Evolutionary conservation across 2,888 invertebrate species (phyloP).

Genomic region (Pycnomerus fuliginosus): DNA sequence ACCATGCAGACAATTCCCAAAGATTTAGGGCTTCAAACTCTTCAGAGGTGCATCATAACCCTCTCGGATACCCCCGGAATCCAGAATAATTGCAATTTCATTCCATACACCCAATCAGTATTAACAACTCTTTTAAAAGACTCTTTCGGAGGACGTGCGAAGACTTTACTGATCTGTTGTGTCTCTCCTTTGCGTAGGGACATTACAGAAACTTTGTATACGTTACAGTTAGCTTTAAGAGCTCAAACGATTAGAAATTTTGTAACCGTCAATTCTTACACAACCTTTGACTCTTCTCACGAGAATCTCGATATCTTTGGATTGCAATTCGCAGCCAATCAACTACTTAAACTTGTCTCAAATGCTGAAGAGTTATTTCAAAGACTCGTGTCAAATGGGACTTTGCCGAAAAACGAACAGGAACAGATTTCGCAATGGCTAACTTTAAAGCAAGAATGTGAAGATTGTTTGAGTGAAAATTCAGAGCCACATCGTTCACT

Average conservation of each 20-base stretch:
- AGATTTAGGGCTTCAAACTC: slow-evolving; percentile 65
- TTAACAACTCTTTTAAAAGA: slow-evolving; percentile 70
- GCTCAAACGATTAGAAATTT: slow-evolving; percentile 69
- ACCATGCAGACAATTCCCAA: slow-evolving; percentile 55
- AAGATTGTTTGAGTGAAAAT: slow-evolving; percentile 70
- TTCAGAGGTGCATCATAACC: slow-evolving; percentile 66
- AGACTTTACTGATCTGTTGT: slow-evolving; percentile 71
- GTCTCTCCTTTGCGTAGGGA: slow-evolving; percentile 70
- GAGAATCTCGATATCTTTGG: slow-evolving; percentile 61
- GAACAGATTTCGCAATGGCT: slow-evolving; percentile 82
- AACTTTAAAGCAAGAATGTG: slow-evolving; percentile 82
- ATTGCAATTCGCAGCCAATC: slow-evolving; percentile 78
- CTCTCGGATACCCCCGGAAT: slow-evolving; percentile 52
- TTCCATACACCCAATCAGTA: slow-evolving; percentile 64
- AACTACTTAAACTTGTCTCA: slow-evolving; percentile 78
- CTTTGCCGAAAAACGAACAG: slow-evolving; percentile 69
- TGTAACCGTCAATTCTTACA: slow-evolving; percentile 68
- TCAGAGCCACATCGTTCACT: slow-evolving; percentile 57
- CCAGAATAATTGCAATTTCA: slow-evolving; percentile 30
- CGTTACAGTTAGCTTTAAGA: slow-evolving; percentile 66
- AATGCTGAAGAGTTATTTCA: slow-evolving; percentile 84
- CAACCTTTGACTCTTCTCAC: slow-evolving; percentile 41
- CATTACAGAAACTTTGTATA: slow-evolving; percentile 68
- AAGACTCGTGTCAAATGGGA: slow-evolving; percentile 68
- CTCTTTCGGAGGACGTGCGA: slow-evolving; percentile 74